These are phyloP conservation scores for Eutrigla gurnardus DNA, from an alignment of 2,797 vertebrate species.

Conservation along the genomic window DNA sequence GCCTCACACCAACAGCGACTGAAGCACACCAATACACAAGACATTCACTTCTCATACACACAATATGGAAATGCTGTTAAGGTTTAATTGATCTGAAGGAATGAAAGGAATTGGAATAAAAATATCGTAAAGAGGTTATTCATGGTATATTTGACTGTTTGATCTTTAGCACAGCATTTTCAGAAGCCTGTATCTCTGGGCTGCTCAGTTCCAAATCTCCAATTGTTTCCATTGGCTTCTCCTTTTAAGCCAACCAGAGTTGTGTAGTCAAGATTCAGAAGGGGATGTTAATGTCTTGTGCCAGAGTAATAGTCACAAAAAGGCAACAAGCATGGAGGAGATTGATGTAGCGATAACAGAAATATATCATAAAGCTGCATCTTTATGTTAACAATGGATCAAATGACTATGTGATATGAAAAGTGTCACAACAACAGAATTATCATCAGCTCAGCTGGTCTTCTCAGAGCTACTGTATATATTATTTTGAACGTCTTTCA, in stretches of 20 bases:
- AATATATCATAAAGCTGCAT: background rate
- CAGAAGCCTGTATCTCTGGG: background rate
- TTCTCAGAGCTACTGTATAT: background rate
- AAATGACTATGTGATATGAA: background rate
- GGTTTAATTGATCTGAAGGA: background rate
- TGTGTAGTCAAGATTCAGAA: background rate
- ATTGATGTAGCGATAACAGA: background rate
- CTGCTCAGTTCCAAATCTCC: too few relatives aligned
- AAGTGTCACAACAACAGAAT: background rate
- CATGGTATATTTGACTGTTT: background rate
- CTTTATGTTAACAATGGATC: background rate
- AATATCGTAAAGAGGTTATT: background rate
- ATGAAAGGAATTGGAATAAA: background rate
- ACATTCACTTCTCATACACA: background rate
- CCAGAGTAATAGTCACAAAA: background rate
- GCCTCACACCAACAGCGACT: background rate
- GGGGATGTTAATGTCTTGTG: background rate
- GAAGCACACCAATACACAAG: constrained; percentile 1
- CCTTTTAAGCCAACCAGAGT: background rate
- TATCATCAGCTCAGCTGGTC: background rate
- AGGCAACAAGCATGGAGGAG: background rate
- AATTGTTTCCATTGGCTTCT: background rate
- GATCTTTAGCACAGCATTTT: background rate
- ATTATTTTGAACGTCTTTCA: too few relatives aligned
- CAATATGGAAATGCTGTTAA: background rate